Base-by-base conservation (phyloP, 2,113 vertebrate genomes). In the Atherinomorus stipes region DNA sequence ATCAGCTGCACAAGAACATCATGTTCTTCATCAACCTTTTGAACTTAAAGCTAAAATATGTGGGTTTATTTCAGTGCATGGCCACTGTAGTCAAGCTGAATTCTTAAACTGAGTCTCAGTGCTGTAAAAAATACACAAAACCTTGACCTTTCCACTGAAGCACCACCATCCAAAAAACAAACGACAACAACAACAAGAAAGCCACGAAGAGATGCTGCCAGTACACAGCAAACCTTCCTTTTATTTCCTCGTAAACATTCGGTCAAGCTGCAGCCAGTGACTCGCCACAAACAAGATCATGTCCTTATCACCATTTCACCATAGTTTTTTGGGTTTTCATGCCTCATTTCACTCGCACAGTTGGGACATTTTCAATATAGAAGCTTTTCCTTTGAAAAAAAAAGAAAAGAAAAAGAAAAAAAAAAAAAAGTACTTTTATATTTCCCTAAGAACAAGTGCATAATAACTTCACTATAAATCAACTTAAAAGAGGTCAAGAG, bases 81-180 rank as follows among this genome's bases (percentile, higher is more conserved):
- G 64, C 69, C 59, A 65, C 85, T 82, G 56, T 76, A 74, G 85
- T 85, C 70, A 76, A 50, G 68, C 64, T 66, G 34, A 77, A 78
- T 85, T 85, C 69, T 81, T 75, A 84, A 79, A 78, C 78, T 52
- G 31, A 76, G 74, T 70, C 74, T 83, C 67, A 54, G 51, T 0
- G 42, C 75, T 64, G 83, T 74, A 63, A 64, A 49, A 67, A 69
- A 64, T 16, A 31, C 19, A 44, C 12, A 53, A 54, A n/a, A n/a
- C 56, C 68, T 70, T 58, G 65, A 86, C 81, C 74, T 85, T 82
- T 80, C 52, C 60, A 21, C 50, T 37, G 13, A 81, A 85, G 31
- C 31, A 78, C 54, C 65, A 58, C 45, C 4, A n/a, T 4, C 7
- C 12, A n/a, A 1, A 7, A 47, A 47, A 60, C 44, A 52, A 50